These are phyloP conservation scores for Bombus terrestris DNA, from an alignment of 1,140 invertebrate species.

Conservation along the genomic window DNA sequence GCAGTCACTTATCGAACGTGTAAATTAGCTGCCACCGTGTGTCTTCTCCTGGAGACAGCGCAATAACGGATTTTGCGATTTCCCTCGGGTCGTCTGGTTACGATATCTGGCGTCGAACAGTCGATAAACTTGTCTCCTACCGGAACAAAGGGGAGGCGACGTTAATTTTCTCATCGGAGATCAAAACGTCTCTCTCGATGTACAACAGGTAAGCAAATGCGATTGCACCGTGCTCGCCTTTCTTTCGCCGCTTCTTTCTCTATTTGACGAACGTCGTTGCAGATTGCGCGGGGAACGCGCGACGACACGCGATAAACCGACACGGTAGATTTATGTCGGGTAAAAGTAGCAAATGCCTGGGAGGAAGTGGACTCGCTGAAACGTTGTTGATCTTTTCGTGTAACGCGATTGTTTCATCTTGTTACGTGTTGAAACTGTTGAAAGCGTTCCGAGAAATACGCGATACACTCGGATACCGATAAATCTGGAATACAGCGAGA, in stretches of 20 bases:
- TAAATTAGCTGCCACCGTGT: slow-evolving; percentile 63
- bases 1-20: slow-evolving; percentile 63
- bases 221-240: neutral
- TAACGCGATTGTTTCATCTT: neutral
- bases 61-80: slow-evolving; percentile 64
- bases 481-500: neutral
- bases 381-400: neutral
- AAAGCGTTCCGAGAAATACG: neutral
- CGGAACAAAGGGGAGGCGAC: slow-evolving; percentile 6
- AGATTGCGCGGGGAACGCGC: neutral
- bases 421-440: neutral
- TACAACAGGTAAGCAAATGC: neutral
- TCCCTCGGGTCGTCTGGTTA: slow-evolving; percentile 54
- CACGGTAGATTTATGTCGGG: slow-evolving; percentile 14
- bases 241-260: too few relatives aligned
- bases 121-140: slow-evolving; percentile 32
- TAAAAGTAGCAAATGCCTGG: neutral
- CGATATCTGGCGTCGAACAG: slow-evolving; percentile 46
- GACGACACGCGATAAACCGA: slow-evolving; percentile 17
- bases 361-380: neutral
- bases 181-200: slow-evolving; percentile 1
- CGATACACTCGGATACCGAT: neutral
- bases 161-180: slow-evolving; percentile 32
- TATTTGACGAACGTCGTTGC: neutral
- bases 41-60: slow-evolving; percentile 56